Percentiles rank a stretch among this genome's conserved stretches.
Conservation (phyloP, 2,797 vertebrate genomes). For the Holocentrus rufus region DNA sequence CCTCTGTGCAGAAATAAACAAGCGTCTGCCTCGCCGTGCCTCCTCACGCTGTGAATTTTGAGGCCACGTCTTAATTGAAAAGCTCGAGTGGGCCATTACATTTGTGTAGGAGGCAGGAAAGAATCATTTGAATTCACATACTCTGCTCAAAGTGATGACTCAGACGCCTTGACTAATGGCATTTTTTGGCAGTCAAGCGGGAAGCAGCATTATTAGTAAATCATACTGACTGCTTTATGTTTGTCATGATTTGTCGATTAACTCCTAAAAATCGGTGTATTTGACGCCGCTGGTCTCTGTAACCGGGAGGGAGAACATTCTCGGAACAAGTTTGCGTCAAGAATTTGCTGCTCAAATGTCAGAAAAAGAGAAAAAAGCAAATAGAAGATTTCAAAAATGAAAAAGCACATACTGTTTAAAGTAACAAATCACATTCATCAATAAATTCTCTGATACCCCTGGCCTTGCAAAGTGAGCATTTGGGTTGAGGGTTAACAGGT, state of each 20-base stretch:
- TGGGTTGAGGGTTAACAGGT: neutral
- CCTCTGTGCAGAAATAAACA: slow-evolving; percentile 52
- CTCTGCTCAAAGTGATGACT: slow-evolving; percentile 67
- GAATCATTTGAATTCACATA: slow-evolving; percentile 56
- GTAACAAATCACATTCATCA: neutral
- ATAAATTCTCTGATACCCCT: slow-evolving; percentile 1
- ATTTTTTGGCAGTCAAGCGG: slow-evolving; percentile 67
- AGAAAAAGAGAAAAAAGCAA: slow-evolving; percentile 4
- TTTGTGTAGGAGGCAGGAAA: slow-evolving; percentile 66
- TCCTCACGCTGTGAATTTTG: slow-evolving; percentile 58
- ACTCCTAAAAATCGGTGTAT: slow-evolving; percentile 42
- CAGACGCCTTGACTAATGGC: slow-evolving; percentile 63
- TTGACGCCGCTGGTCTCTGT: slow-evolving; percentile 34
- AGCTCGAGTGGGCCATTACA: slow-evolving; percentile 65
- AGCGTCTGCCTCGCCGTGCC: slow-evolving; percentile 32
- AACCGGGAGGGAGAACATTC: slow-evolving; percentile 42
- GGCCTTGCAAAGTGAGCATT: slow-evolving; percentile 8
- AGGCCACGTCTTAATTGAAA: slow-evolving; percentile 71
- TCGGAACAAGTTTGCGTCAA: slow-evolving; percentile 21
- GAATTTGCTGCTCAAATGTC: slow-evolving; percentile 33
- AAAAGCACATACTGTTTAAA: neutral
- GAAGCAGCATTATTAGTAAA: slow-evolving; percentile 64
- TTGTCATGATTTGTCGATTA: slow-evolving; percentile 68
- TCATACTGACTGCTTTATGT: slow-evolving; percentile 62
- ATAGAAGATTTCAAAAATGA: neutral